phyloP scores from a whole-genome alignment of 2,888 invertebrate genomes.

The Morpho helenor region DNA sequence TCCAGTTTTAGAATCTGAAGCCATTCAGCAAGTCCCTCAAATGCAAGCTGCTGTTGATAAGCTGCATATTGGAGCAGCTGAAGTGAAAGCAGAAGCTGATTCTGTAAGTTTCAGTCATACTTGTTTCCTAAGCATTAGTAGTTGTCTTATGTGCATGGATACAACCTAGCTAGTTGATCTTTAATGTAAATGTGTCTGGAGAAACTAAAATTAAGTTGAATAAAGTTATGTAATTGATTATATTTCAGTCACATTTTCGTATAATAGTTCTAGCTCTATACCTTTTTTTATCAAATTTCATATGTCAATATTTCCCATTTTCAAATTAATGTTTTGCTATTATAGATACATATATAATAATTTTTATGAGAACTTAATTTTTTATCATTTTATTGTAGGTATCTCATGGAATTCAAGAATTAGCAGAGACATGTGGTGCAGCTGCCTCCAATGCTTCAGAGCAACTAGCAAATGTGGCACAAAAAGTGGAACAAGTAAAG shows the following conservation, averaged over 20 bases:
- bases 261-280: too few relatives aligned
- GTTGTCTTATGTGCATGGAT: too few relatives aligned
- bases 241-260: too few relatives aligned
- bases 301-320: too few relatives aligned
- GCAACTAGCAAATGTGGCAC: slow-evolving; percentile 56
- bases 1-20: slow-evolving; percentile 65
- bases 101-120: slow-evolving; percentile 35
- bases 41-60: slow-evolving; percentile 58
- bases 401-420: slow-evolving; percentile 60
- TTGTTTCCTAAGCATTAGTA: too few relatives aligned
- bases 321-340: too few relatives aligned
- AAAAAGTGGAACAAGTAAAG: slow-evolving; percentile 61
- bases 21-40: slow-evolving; percentile 62
- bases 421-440: slow-evolving; percentile 64
- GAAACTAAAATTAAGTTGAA: too few relatives aligned
- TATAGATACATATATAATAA: too few relatives aligned
- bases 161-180: too few relatives aligned
- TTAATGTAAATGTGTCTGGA: too few relatives aligned
- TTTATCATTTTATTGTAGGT: slow-evolving; percentile 42
- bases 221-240: too few relatives aligned
- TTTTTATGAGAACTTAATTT: neutral
- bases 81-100: slow-evolving; percentile 61
- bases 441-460: slow-evolving; percentile 63
- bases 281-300: too few relatives aligned
- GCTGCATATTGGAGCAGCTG: slow-evolving; percentile 58